These are phyloP conservation scores for Aleiodes leptofemur DNA, from an alignment of 2,888 invertebrate genomes.

Conservation along the genomic window DNA sequence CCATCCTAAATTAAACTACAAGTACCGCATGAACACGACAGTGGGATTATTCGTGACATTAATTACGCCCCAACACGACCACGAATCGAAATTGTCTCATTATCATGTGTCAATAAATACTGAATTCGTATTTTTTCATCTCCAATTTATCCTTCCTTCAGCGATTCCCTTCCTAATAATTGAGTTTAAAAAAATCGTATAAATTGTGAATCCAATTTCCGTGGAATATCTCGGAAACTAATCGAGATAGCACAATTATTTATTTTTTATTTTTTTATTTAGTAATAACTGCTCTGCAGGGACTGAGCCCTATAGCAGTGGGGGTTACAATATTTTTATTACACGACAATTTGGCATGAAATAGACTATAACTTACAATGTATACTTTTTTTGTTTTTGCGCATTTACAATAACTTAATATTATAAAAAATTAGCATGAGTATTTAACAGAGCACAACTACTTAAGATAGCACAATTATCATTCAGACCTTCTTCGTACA, in stretches of 20 bases:
- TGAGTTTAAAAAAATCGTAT: neutral
- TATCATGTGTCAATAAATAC: constrained; percentile 28
- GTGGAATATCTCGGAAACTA: too few species aligned
- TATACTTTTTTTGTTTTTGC: neutral
- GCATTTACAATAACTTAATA: neutral
- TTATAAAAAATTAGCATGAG: neutral
- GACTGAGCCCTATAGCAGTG: neutral
- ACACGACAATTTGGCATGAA: neutral
- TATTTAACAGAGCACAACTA: neutral
- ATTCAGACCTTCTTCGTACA: too few species aligned
- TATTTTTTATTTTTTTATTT: constrained; percentile 14
- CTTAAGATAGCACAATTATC: too few species aligned
- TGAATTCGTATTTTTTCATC: constrained; percentile 1
- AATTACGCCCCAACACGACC: constrained; percentile 27
- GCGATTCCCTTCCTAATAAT: too few species aligned
- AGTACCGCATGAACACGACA: constrained; percentile 19
- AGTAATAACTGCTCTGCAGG: neutral
- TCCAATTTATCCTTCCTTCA: neutral
- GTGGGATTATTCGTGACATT: constrained; percentile 26
- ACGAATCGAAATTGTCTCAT: constrained; percentile 35
- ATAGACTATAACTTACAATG: neutral
- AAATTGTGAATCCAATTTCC: too few species aligned
- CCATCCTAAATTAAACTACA: constrained; percentile 20
- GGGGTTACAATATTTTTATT: neutral
- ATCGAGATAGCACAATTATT: neutral